phyloP scores from a whole-genome alignment of 1,140 invertebrate genomes.

The Thaumetopoea pityocampa region DNA sequence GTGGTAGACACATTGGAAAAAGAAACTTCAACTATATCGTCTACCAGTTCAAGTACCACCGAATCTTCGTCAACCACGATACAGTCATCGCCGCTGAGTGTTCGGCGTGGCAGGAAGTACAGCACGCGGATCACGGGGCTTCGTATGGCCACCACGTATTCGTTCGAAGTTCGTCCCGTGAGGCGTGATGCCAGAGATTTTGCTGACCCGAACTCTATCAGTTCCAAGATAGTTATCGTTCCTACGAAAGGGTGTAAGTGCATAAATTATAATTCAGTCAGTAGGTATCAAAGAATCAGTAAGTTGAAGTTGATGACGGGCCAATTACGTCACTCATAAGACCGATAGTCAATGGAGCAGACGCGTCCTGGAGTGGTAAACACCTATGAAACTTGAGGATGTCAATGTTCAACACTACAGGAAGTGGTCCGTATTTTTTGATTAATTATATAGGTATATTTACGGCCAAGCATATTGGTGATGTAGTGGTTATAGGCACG shows the following conservation, averaged over 20 bases:
- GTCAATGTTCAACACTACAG: no score
- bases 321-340: no score
- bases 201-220: constrained; percentile 60
- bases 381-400: no score
- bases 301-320: no score
- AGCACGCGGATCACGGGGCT: constrained; percentile 78
- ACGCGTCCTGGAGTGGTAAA: no score
- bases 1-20: constrained; percentile 67
- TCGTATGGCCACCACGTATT: constrained; percentile 87
- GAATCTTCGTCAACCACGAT: constrained; percentile 35
- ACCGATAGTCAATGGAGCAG: no score
- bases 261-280: background rate
- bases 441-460: no score
- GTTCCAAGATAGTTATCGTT: constrained; percentile 79
- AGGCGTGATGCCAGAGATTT: constrained; percentile 57
- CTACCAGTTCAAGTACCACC: constrained; percentile 17
- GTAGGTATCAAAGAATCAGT: no score
- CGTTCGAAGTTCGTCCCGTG: constrained; percentile 82
- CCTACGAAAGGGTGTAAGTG: constrained; percentile 88
- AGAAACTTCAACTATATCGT: constrained; percentile 32
- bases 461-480: no score
- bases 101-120: constrained; percentile 63
- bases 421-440: no score
- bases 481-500: no score
- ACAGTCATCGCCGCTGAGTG: constrained; percentile 11